Percentiles rank a stretch among this genome's conserved stretches.
phyloP scores from a whole-genome alignment of 2,113 vertebrate species.

The Bolborhynchus lineola region DNA sequence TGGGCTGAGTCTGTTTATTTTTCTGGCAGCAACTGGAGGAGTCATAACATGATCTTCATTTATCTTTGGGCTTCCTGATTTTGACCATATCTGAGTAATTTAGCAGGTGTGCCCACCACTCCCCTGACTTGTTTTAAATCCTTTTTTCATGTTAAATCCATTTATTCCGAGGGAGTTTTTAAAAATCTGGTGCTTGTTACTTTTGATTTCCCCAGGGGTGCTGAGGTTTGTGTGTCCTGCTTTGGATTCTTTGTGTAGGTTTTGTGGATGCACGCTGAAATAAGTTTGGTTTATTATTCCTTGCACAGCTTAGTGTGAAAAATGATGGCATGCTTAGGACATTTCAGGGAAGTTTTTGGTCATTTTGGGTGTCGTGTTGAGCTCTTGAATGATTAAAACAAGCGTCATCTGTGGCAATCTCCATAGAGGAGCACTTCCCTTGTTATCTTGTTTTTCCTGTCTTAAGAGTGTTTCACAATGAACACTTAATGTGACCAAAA shows the following conservation, averaged over 20 bases:
- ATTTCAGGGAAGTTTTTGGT: neutral
- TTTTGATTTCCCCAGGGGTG: neutral
- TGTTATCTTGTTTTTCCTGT: constrained; percentile 51
- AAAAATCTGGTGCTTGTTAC: neutral
- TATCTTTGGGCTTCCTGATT: neutral
- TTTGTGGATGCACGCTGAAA: neutral
- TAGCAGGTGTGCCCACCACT: neutral
- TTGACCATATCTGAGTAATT: neutral
- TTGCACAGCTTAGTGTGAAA: neutral
- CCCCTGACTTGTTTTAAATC: neutral
- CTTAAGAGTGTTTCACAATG: constrained; percentile 19
- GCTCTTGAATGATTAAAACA: neutral
- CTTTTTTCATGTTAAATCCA: neutral
- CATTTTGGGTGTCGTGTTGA: neutral
- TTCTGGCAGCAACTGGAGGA: neutral
- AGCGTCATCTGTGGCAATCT: neutral
- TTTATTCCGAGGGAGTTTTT: neutral
- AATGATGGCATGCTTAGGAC: neutral
- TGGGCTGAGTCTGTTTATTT: neutral
- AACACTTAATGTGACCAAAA: neutral
- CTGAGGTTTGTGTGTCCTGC: neutral
- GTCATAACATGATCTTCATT: neutral
- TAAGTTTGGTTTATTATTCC: neutral
- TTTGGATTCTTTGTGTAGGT: neutral
- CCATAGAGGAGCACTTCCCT: neutral